phyloP scores from a whole-genome alignment of 2,888 invertebrate genomes.

The Cordilura impudica region DNA sequence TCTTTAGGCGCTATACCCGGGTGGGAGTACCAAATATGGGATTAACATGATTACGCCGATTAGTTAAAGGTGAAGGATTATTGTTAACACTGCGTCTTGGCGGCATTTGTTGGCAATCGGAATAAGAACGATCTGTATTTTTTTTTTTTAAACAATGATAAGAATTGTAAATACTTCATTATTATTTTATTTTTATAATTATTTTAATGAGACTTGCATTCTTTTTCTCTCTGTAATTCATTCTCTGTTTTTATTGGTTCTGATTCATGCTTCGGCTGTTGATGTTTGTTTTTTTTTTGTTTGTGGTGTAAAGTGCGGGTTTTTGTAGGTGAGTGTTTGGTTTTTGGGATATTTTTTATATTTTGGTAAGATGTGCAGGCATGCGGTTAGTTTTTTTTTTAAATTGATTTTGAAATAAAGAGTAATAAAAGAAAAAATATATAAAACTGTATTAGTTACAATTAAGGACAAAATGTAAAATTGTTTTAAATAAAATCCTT shows the following conservation, averaged over 20 bases:
- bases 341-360: conserved; percentile 43
- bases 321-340: conserved; percentile 7
- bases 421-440: conserved; percentile 58
- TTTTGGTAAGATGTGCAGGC: conserved; percentile 60
- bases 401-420: conserved; percentile 18
- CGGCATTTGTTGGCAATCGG: conserved; percentile 80
- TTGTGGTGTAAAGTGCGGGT: not conserved
- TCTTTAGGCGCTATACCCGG: conserved; percentile 76
- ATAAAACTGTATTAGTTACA: conserved; percentile 40
- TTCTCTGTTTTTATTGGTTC: conserved; percentile 12
- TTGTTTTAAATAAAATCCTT: too few species aligned
- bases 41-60: conserved; percentile 71
- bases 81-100: conserved; percentile 70
- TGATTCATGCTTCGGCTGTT: conserved; percentile 58
- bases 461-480: not conserved
- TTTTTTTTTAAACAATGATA: not conserved
- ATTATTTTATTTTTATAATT: not conserved
- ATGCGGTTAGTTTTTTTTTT: conserved; percentile 67
- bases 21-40: conserved; percentile 76
- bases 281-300: conserved; percentile 34
- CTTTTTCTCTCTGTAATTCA: not conserved
- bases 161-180: not conserved
- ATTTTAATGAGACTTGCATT: not conserved
- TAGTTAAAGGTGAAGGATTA: conserved; percentile 69
- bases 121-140: conserved; percentile 80